Base-by-base conservation (phyloP, 2,888 invertebrate genomes). In the Cryptus armator region DNA sequence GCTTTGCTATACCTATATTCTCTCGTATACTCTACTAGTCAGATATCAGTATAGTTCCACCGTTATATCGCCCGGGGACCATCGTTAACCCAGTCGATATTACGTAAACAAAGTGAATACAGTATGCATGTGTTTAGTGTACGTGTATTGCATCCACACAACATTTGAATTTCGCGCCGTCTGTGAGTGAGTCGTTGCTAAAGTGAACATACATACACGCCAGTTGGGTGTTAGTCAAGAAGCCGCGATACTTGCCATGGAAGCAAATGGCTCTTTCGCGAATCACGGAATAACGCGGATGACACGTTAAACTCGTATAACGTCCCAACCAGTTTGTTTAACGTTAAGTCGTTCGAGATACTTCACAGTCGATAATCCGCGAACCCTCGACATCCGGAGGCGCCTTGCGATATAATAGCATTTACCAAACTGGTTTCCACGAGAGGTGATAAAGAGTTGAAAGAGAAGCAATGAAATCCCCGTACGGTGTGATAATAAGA, bases 271-370 rank as follows among this genome's bases (percentile, higher is more conserved):
- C 76, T 76, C 76, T 62, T 72, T 71, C 76, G 67, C 70, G 67
- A 84, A 84, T 84, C 72, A 68, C 72, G 48, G 71, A 43, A 29
- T 84, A 71, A 72, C 76, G 84, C 59, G 71, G 62, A 81, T 72
- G 72, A 74, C 77, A 77, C 81, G 51, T 72, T 81, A 67, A 72
- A 72, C 67, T 80, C 72, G 80, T 81, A 62, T 62, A 81, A 81
- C 76, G 77, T 71, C 64, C 24, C 68, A 76, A 76, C 76, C 37
- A 81, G 76, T 84, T 84, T 84, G 84, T 84, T 81, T 72, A 81
- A 72, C 76, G 67, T 81, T 71, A 66, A 84, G 76, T 81, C 76
- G 53, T 84, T 77, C 43, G 51, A 68, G 72, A 43, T 68, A 84
- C 81, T 81, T 80, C 67, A 62, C 76, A 46, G 53, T 51, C 48